These are phyloP conservation scores for Geotrupes spiniger DNA, from an alignment of 2,888 invertebrate species.

Conservation along the genomic window DNA sequence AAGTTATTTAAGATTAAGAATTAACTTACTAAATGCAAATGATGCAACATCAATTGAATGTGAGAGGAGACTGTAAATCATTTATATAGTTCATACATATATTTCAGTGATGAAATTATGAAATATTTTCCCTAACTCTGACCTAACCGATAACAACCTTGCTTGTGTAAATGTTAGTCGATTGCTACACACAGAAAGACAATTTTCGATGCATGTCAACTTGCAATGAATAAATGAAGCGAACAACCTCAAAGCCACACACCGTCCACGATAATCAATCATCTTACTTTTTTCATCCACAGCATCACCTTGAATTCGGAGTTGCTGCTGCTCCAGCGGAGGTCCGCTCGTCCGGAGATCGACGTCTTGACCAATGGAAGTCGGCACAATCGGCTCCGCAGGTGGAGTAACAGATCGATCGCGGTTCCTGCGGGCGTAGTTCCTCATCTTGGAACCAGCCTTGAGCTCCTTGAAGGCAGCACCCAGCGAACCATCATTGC, in stretches of 20 bases:
- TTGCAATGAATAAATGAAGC: background rate
- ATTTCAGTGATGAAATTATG: no score
- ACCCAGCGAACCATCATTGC: conserved; percentile 11
- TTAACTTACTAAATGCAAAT: no score
- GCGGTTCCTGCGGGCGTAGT: conserved; percentile 65
- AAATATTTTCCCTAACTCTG: no score
- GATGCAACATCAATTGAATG: no score
- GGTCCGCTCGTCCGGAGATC: conserved; percentile 47
- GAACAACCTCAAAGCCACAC: conserved; percentile 6
- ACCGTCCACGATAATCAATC: conserved; percentile 32
- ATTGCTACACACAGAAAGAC: no score
- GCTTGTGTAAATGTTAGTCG: no score
- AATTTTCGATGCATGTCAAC: no score
- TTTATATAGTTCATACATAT: no score
- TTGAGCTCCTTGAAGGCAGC: conserved; percentile 56
- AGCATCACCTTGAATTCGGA: conserved; percentile 38
- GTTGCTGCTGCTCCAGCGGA: conserved; percentile 47
- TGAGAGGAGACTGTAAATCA: no score
- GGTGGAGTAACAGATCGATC: conserved; percentile 61
- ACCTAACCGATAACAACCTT: no score
- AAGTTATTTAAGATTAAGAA: no score
- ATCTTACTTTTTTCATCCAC: conserved; percentile 54
- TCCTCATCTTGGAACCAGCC: conserved; percentile 58
- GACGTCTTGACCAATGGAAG: conserved; percentile 38
- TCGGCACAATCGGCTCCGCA: conserved; percentile 22